Conservation (phyloP, 2,888 invertebrate genomes). For the Encarsia formosa region DNA sequence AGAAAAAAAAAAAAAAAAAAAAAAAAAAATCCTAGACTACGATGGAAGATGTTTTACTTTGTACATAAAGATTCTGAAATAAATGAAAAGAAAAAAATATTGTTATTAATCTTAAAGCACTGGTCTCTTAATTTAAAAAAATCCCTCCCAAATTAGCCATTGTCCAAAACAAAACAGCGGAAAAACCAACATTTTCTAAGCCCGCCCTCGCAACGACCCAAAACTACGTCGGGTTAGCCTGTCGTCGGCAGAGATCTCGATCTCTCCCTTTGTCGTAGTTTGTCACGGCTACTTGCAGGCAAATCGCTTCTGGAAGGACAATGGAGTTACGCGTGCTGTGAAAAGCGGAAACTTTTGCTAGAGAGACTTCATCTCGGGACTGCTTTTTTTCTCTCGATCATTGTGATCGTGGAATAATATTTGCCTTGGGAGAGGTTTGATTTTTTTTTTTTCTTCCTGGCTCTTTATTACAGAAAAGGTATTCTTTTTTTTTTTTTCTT, state of each 20-base stretch:
- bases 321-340: conserved; percentile 1
- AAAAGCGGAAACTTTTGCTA: no score
- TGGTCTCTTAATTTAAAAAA: no score
- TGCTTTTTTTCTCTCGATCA: not conserved
- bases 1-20: no score
- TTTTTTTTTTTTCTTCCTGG: conserved; percentile 4
- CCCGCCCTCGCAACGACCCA: no score
- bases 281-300: conserved; percentile 31
- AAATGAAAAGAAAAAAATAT: conserved; percentile 9
- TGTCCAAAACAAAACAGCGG: no score
- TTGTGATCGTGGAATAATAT: conserved; percentile 16
- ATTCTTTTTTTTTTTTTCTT: not conserved
- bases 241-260: not conserved
- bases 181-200: no score
- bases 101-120: conserved; percentile 7
- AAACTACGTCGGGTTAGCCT: not conserved
- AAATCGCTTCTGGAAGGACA: conserved; percentile 17
- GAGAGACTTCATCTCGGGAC: not conserved
- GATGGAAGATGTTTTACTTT: no score
- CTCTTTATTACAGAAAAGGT: not conserved
- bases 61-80: no score
- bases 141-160: no score
- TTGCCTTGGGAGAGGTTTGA: conserved; percentile 16
- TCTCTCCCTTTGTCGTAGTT: conserved; percentile 36
- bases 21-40: no score